Base-by-base conservation (phyloP, 2,888 invertebrate species). In the Tromatobia lineatoria region DNA sequence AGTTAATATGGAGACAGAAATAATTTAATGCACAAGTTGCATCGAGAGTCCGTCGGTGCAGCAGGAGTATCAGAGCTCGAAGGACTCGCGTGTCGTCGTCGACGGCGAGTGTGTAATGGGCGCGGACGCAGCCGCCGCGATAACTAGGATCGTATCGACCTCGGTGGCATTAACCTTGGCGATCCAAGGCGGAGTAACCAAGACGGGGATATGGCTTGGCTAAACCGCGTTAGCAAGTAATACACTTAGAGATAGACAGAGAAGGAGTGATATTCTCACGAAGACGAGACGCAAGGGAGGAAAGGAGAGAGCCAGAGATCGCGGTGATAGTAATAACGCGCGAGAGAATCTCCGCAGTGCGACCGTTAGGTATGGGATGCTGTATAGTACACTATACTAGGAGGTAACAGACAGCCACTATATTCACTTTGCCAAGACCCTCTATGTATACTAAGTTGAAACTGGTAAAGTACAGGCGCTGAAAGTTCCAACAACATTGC, bases 91-190 rank as follows among this genome's bases (percentile, higher is more conserved):
- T 20, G 64, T n/a, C 57, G 57, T 25, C 23, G 71, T 70, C 75
- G 71, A 18, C 73, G 69, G 54, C 69, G 79, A 73, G 70, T 59
- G 50, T 73, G 34, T 34, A 61, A 85, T 79, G 78, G 80, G 77
- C 77, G 86, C 82, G 83, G 83, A 81, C 73, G 73, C 50, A 75
- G 67, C 42, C 54, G 78, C 54, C 59, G 73, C 85, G 77, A 85
- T 87, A 86, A 82, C 82, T 79, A 85, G 86, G 82, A 85, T 83
- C 79, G 73, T 82, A 86, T 86, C 86, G 86, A 83, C 86, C 85
- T 86, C 83, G 75, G 80, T 85, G 91, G 89, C 91, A 90, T 91
- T 91, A 90, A 91, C 91, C 91, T 91, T 89, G 88, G 86, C 87
- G 85, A 87, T 88, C 86, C 85, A 67, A 74, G 80, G 82, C 75